Base-by-base conservation (phyloP, 2,113 vertebrate genomes). In the Phrynosoma blainvillii region DNA sequence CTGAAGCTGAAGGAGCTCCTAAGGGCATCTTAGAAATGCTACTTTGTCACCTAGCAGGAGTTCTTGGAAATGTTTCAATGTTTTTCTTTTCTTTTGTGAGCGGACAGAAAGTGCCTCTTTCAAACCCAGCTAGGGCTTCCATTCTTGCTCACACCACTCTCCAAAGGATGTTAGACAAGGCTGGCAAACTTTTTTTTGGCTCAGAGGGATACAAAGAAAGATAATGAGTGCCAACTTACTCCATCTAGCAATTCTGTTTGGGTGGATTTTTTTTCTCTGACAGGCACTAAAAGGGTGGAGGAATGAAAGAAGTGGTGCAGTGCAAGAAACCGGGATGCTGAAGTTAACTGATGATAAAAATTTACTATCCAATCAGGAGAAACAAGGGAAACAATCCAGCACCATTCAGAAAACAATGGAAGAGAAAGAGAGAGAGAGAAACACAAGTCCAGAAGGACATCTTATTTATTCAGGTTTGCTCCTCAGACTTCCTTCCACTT, bases 1-100 rank as follows among this genome's bases (percentile, higher is more conserved):
- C 88, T 92, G 91, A 85, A 88, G 92, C 87, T 77, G 89, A 89
- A 91, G 94, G 91, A 91, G 90, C 82, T 89, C 88, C 90, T 84
- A 93, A 87, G 79, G 84, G 87, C 90, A 92, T 89, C 87, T 87
- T 91, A 89, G 85, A 91, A 91, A 92, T 88, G 85, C 87, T 88
- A 88, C 90, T 93, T 95, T 92, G 84, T 92, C 86, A 90, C 94
- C 83, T 94, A 92, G 91, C 92, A 93, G 92, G 91, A 91, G 86
- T 89, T 88, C 89, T 89, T 92, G 89, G 90, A 92, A 88, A 88
- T 71, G 90, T 92, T 93, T 93, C 89, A 86, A 84, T 88, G 82
- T 92, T 91, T 93, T 89, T 88, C 89, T 90, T 94, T 87, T 92
- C 91, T 92, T 93, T 95, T 93, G 92, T 91, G 87, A 95, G 77